phyloP scores from a whole-genome alignment of 2,888 invertebrate species.

The Octodonta nipae region DNA sequence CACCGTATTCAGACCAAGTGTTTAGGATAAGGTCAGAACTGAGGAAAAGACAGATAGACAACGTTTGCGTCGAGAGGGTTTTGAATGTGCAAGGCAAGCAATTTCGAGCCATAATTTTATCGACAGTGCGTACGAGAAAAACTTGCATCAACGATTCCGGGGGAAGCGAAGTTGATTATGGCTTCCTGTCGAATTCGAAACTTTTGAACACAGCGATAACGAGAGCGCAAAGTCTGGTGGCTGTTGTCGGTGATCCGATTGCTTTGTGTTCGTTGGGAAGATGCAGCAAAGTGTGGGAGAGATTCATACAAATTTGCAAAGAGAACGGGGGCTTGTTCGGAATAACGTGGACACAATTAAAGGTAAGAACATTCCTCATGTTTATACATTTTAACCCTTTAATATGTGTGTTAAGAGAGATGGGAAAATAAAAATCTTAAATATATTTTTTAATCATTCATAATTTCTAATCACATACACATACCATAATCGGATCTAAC shows the following conservation, averaged over 20 bases:
- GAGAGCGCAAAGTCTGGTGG: constrained; percentile 67
- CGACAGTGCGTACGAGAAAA: constrained; percentile 61
- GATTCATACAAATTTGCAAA: constrained; percentile 58
- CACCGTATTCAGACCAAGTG: constrained; percentile 71
- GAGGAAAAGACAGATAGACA: constrained; percentile 56
- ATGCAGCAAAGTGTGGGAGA: constrained; percentile 70
- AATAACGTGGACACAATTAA: constrained; percentile 53
- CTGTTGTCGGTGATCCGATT: constrained; percentile 73
- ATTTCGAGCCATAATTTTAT: constrained; percentile 68
- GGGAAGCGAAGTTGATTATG: constrained; percentile 59
- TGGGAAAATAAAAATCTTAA: no score
- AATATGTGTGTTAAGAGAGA: no score
- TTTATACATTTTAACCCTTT: no score
- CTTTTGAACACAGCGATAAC: constrained; percentile 72
- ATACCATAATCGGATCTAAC: no score
- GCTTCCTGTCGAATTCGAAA: constrained; percentile 69
- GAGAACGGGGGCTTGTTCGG: constrained; percentile 58
- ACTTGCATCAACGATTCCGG: constrained; percentile 46
- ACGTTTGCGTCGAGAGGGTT: constrained; percentile 69
- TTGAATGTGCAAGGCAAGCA: constrained; percentile 80
- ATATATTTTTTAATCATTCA: no score
- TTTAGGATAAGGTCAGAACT: constrained; percentile 62
- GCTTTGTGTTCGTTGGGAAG: constrained; percentile 67
- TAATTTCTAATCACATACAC: no score
- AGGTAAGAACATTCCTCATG: no score